Percentiles rank a stretch among this genome's conserved stretches.
Evolutionary conservation across 2,797 vertebrate genomes (phyloP).

Genomic region (Brachyalestes nurse): DNA sequence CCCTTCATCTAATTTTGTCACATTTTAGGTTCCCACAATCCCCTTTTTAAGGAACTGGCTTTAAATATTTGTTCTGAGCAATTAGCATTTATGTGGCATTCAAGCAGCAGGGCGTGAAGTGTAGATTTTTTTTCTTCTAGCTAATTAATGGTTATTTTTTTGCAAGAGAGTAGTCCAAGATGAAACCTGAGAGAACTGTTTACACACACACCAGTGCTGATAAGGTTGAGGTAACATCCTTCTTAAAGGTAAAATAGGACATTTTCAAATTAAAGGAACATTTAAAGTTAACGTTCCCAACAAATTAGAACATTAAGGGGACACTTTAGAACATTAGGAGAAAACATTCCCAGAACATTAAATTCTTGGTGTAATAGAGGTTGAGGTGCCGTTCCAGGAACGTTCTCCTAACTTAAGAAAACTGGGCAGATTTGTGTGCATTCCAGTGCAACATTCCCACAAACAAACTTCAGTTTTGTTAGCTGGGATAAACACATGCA

Average conservation of each 20-base stretch:
- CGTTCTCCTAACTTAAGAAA: too few species aligned
- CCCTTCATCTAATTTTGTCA: background rate
- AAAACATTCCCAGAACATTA: too few species aligned
- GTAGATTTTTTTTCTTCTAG: background rate
- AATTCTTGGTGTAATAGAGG: too few species aligned
- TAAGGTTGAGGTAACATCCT: too few species aligned
- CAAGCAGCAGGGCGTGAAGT: background rate
- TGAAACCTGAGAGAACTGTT: background rate
- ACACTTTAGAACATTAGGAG: too few species aligned
- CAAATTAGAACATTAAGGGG: too few species aligned
- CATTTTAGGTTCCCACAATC: background rate
- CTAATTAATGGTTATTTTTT: constrained; percentile 10
- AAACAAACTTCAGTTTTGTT: background rate
- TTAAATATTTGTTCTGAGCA: constrained; percentile 7
- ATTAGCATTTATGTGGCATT: background rate
- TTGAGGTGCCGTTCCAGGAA: too few species aligned
- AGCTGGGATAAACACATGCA: background rate
- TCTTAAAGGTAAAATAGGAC: too few species aligned
- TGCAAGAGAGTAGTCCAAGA: background rate
- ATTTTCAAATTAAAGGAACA: too few species aligned
- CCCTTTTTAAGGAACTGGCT: background rate
- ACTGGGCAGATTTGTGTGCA: too few species aligned
- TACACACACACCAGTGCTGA: background rate
- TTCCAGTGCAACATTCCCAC: background rate
- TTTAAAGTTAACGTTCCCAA: too few species aligned